phyloP scores from a whole-genome alignment of 2,888 invertebrate genomes.

The Junonia oenone region DNA sequence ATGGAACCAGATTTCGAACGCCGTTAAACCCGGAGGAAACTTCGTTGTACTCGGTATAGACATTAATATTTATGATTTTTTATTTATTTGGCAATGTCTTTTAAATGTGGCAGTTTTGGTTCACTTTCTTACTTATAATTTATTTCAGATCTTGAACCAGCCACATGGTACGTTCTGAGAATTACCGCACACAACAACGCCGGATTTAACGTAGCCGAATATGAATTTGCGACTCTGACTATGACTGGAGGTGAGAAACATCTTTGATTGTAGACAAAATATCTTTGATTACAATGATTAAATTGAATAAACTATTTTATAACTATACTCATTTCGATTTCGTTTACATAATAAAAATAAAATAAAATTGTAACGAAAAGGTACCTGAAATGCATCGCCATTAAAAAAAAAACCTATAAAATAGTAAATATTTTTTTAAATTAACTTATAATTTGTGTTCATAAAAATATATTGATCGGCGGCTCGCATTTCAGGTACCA shows the following conservation, averaged over 20 bases:
- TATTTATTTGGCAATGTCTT: not conserved
- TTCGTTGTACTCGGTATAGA: constrained; percentile 85
- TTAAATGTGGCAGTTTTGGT: not conserved
- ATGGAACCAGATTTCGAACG: constrained; percentile 97
- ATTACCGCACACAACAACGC: constrained; percentile 97
- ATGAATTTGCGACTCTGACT: constrained; percentile 96
- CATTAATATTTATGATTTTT: not conserved
- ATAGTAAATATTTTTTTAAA: not conserved
- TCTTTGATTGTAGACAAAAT: too few relatives aligned
- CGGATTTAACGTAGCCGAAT: constrained; percentile 96
- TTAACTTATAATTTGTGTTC: too few relatives aligned
- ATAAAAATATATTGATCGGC: too few relatives aligned
- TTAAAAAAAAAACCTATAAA: not conserved
- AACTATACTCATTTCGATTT: not conserved
- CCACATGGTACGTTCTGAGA: constrained; percentile 94
- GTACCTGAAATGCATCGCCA: constrained; percentile 78
- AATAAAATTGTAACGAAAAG: constrained; percentile 8
- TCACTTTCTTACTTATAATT: too few relatives aligned
- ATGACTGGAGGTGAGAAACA: constrained; percentile 93
- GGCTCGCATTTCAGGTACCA: constrained; percentile 96
- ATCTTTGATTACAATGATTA: too few relatives aligned
- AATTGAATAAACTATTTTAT: not conserved
- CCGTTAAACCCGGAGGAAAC: constrained; percentile 93
- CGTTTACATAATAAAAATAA: not conserved
- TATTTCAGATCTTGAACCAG: constrained; percentile 88